Base-by-base conservation (phyloP, 2,113 vertebrate genomes). In the Myotis lucifugus region DNA sequence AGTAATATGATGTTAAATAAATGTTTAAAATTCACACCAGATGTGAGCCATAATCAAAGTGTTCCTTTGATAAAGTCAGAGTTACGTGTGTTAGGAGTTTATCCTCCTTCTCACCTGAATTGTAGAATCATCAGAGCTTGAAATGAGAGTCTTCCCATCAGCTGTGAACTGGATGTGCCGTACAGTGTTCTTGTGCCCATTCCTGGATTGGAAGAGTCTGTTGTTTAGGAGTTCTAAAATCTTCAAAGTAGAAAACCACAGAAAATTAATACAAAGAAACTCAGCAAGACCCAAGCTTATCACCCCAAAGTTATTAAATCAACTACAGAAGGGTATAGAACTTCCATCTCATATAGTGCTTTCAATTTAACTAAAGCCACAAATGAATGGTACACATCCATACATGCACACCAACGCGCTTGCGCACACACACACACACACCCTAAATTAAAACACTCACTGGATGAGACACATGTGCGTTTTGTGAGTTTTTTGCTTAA, bases 61-160 rank as follows among this genome's bases (percentile, higher is more conserved):
- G 11, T 34, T 88, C 59, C n/a, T 73, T 27, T 84, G 56, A 34
- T 42, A 25, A 9, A 88, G 66, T 72, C 27, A 79, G 61, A 5
- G 64, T 52, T 40, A 25, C 8, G 14, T 56, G 18, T 40, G 8
- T 32, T 54, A 77, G 32, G 14, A n/a, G 25, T 21, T 59, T 46
- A 79, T 61, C 79, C 50, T 90, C 59, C 32, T 25, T 69, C 98
- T 96, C 95, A 99, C 99, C 98, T 99, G 98, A 95, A 99, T 97
- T 79, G 98, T 98, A 83, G 99, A 95, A 72, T 99, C 99, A 96
- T 99, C 99, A 1, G 99, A 99, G 88, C 99, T 99, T 29, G 98
- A 99, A 98, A 99, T 97, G 5, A 99, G 98, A 0, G 96, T 99
- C 88, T 98, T 98, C 90, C 98, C 98, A 3, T 99, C 98, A 0